Conservation (phyloP, 2,113 vertebrate species). For the human region DNA sequence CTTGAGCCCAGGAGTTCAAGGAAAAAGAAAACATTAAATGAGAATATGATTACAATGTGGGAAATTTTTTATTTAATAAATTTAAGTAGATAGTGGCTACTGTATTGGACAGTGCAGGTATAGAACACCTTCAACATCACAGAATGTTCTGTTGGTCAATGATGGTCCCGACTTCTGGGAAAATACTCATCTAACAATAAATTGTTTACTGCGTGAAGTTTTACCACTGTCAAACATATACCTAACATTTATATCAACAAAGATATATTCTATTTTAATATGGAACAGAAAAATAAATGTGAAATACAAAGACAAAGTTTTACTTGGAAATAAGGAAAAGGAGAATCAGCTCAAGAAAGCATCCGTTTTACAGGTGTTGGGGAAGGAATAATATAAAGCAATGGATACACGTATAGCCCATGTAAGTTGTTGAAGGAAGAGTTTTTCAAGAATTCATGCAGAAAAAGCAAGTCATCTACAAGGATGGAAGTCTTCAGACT, state of each 20-base stretch:
- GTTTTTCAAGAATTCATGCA: not conserved
- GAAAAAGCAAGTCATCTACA: not conserved
- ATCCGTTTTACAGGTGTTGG: not conserved
- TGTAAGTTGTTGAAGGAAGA: not conserved
- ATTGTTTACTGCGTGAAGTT: slow-evolving; percentile 64
- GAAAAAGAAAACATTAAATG: too few species aligned
- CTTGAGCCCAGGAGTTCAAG: too few species aligned
- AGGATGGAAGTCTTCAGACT: not conserved
- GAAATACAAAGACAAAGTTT: not conserved
- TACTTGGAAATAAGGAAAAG: not conserved
- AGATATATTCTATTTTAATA: not conserved
- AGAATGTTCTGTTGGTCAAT: not conserved
- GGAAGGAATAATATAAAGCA: not conserved
- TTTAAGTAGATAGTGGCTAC: not conserved
- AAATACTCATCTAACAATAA: slow-evolving; percentile 75
- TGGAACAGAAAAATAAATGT: not conserved
- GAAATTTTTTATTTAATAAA: not conserved
- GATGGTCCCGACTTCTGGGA: slow-evolving; percentile 62
- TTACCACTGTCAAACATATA: not conserved
- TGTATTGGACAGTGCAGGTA: not conserved
- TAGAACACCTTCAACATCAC: not conserved
- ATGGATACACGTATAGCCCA: not conserved
- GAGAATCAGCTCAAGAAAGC: not conserved
- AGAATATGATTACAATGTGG: not conserved
- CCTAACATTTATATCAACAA: not conserved